Conservation (phyloP, 92 coral and sea anemone species). For the Pocillopora meandrina region DNA sequence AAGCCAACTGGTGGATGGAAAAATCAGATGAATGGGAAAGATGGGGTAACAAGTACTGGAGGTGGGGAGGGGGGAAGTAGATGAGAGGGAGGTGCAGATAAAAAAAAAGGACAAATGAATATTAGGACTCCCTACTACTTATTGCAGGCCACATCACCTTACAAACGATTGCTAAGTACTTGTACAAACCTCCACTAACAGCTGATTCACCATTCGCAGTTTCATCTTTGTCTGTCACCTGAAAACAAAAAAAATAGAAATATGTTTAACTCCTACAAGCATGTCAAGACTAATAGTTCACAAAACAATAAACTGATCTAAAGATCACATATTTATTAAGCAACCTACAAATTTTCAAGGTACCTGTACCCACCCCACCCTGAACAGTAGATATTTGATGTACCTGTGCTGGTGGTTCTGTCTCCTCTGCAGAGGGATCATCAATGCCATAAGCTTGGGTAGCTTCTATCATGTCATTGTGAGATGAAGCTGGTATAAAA, state of each 20-base stretch:
- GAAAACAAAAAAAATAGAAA: neutral
- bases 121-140: neutral
- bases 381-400: neutral
- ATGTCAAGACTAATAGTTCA: too few relatives aligned
- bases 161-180: neutral
- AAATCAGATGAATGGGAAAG: neutral
- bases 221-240: conserved; percentile 7
- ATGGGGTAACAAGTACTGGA: neutral
- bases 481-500: conserved; percentile 19
- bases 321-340: too few relatives aligned
- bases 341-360: too few relatives aligned
- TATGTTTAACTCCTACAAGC: neutral
- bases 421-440: conserved; percentile 10
- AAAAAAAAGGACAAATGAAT: too few relatives aligned
- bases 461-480: conserved; percentile 35
- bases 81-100: neutral
- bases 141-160: neutral
- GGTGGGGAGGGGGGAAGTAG: neutral
- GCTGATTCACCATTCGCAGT: neutral
- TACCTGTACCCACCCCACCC: too few relatives aligned
- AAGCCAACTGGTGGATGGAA: neutral
- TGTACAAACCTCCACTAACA: neutral
- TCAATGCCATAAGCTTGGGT: conserved; percentile 80
- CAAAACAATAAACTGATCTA: too few relatives aligned
- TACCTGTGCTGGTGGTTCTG: neutral